Evolutionary conservation across 2,888 invertebrate species (phyloP).

Genomic region (Sinohyriopsis cumingii): DNA sequence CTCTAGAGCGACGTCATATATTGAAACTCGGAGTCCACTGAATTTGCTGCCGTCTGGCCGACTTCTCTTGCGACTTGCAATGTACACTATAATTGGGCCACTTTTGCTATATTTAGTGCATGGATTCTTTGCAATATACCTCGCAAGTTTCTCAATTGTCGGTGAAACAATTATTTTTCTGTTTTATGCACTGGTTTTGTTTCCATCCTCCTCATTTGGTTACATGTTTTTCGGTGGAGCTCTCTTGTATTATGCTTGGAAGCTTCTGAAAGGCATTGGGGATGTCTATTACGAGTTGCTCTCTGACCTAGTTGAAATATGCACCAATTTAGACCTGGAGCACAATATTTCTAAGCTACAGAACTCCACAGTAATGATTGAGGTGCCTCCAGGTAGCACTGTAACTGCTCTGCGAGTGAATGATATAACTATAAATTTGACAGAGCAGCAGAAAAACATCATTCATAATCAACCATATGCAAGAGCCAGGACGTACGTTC

Average conservation of each 20-base stretch:
- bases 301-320: constrained; percentile 18
- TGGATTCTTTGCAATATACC: constrained; percentile 2
- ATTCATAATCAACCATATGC: no score
- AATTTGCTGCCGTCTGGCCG: no score
- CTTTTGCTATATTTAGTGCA: no score
- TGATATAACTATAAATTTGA: no score
- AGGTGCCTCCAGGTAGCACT: no score
- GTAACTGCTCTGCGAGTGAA: no score
- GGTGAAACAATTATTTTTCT: constrained; percentile 14
- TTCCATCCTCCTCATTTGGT: constrained; percentile 22
- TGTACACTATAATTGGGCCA: no score
- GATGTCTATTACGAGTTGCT: constrained; percentile 18
- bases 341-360: not conserved
- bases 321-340: constrained; percentile 4
- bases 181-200: constrained; percentile 19
- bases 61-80: no score
- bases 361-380: constrained; percentile 12
- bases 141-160: constrained; percentile 17
- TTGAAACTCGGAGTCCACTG: no score
- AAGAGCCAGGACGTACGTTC: not conserved
- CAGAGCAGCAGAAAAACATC: no score
- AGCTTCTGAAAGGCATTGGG: constrained; percentile 13
- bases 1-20: no score
- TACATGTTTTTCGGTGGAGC: constrained; percentile 22
- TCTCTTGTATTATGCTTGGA: constrained; percentile 17